phyloP scores from a whole-genome alignment of 2,113 vertebrate genomes.

The Herpetotheres cachinnans region DNA sequence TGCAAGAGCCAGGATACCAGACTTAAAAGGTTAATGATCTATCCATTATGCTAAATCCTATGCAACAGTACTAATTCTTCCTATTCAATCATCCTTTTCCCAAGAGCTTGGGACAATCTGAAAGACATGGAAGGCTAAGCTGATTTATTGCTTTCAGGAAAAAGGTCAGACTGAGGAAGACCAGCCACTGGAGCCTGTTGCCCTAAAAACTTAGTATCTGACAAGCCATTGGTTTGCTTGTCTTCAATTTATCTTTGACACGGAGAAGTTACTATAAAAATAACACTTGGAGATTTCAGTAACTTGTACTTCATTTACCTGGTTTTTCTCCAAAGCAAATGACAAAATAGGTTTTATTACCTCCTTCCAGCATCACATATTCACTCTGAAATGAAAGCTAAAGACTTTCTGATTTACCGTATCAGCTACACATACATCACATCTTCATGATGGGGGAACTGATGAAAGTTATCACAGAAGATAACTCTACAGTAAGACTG shows the following conservation, averaged over 20 bases:
- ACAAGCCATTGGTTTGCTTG: not conserved
- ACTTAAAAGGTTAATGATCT: conserved; percentile 33
- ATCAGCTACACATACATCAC: not conserved
- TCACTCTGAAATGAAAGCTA: not conserved
- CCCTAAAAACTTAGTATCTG: not conserved
- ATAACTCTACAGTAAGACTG: not conserved
- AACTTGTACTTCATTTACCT: not conserved
- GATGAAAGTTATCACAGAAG: not conserved
- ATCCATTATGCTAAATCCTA: conserved; percentile 42
- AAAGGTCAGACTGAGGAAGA: conserved; percentile 50
- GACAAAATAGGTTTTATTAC: not conserved
- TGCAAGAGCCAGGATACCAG: not conserved
- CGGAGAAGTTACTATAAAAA: not conserved
- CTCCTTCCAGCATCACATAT: not conserved
- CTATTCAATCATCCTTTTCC: conserved; percentile 45
- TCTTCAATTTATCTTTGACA: not conserved
- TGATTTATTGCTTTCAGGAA: conserved; percentile 53
- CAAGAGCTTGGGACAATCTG: not conserved
- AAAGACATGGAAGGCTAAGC: not conserved
- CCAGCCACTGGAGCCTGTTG: not conserved
- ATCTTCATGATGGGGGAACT: not conserved
- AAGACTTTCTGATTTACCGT: not conserved
- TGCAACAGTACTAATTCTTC: conserved; percentile 34
- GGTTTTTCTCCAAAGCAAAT: not conserved
- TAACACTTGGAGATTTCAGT: not conserved